Conservation (phyloP, 1,140 invertebrate species). For the Eubasilissa regina region DNA sequence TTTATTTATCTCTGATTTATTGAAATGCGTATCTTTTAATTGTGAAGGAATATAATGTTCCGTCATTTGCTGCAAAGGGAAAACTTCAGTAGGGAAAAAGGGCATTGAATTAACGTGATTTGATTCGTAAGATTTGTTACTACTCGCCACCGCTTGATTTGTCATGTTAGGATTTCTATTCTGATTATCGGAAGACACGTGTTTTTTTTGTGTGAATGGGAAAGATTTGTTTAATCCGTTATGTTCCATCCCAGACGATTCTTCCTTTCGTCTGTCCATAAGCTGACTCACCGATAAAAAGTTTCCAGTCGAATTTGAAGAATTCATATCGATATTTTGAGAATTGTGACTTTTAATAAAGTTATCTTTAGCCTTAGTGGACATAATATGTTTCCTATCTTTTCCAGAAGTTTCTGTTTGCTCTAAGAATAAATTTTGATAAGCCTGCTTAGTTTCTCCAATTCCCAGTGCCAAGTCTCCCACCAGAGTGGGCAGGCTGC, state of each 20-base stretch:
- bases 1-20: slow-evolving; percentile 55
- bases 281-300: slow-evolving; percentile 79
- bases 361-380: slow-evolving; percentile 16
- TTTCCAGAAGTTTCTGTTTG: slow-evolving; percentile 18
- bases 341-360: slow-evolving; percentile 31
- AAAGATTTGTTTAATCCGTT: slow-evolving; percentile 7
- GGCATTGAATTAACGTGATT: background rate
- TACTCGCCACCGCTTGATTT: background rate
- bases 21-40: slow-evolving; percentile 20
- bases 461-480: slow-evolving; percentile 75
- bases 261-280: slow-evolving; percentile 67
- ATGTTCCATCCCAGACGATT: background rate
- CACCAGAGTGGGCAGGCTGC: slow-evolving; percentile 73
- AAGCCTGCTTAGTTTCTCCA: slow-evolving; percentile 57
- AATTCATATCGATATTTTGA: slow-evolving; percentile 47
- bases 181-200: background rate
- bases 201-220: slow-evolving; percentile 37
- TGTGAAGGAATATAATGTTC: slow-evolving; percentile 11
- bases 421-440: slow-evolving; percentile 63
- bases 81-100: slow-evolving; percentile 23
- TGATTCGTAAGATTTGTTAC: slow-evolving; percentile 19
- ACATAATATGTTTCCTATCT: slow-evolving; percentile 23
- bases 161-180: slow-evolving; percentile 21
- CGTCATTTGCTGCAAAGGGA: slow-evolving; percentile 11
- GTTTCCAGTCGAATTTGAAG: slow-evolving; percentile 55